Conservation (phyloP, 2,113 vertebrate genomes). For the Eulacestoma nigropectus region DNA sequence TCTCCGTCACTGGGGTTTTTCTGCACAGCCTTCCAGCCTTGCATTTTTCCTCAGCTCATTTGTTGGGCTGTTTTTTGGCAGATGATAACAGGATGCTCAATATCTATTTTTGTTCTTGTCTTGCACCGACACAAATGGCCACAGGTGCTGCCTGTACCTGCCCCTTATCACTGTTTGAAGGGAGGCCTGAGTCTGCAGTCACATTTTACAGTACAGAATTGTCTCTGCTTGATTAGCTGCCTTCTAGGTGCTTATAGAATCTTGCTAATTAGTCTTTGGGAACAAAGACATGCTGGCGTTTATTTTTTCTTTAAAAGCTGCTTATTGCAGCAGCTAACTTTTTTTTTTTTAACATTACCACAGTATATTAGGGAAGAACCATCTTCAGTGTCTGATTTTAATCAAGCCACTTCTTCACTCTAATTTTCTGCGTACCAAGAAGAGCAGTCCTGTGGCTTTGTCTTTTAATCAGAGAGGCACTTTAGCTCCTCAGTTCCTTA, state of each 20-base stretch:
- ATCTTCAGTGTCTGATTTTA: constrained; percentile 19
- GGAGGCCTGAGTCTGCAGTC: background rate
- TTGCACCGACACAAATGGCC: background rate
- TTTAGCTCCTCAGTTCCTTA: background rate
- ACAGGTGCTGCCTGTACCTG: background rate
- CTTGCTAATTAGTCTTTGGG: constrained; percentile 21
- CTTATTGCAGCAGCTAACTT: background rate
- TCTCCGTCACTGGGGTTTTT: background rate
- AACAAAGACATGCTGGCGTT: background rate
- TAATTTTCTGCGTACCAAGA: background rate
- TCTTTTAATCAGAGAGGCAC: background rate
- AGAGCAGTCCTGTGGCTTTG: background rate
- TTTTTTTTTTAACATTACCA: background rate
- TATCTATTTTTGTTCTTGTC: background rate
- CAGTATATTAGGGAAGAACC: background rate
- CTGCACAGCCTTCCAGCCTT: background rate
- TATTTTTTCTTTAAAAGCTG: background rate
- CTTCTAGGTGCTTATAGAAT: background rate
- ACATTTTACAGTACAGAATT: background rate
- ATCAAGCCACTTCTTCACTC: constrained; percentile 22
- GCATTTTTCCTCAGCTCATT: background rate
- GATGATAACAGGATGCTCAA: background rate
- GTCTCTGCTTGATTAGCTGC: background rate
- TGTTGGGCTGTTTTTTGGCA: background rate
- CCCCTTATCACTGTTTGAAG: background rate